Base-by-base conservation (phyloP, 2,797 vertebrate genomes). In the Pyrocephalus nanus region DNA sequence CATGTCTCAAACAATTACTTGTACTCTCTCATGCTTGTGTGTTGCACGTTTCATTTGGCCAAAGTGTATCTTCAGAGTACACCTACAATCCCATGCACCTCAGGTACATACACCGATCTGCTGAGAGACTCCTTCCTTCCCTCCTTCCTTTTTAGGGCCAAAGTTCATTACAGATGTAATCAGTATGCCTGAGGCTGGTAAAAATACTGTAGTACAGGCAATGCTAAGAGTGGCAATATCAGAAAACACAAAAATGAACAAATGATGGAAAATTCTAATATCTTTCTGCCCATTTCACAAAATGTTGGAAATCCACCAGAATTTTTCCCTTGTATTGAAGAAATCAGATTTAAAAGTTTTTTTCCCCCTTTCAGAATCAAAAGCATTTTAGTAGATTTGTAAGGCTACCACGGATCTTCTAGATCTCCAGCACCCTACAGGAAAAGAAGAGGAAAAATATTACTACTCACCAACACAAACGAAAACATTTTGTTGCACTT, bases 391-490 rank as follows among this genome's bases (percentile, higher is more conserved):
- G 98, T 92, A 98, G 98, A 97, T 98, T 98, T 98, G 98, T 98
- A 98, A 98, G 98, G 98, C 99, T 99, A 99, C 99, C 99, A 99
- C 97, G 98, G 98, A 98, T 98, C 99, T 98, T 99, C 99, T 98
- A 99, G 98, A 97, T 99, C 99, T 92, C 98, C 98, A 98, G 98
- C 98, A 95, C 97, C 99, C 99, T 99, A 98, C 96, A 98, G 98
- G 94, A 97, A 98, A 97, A 98, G 96, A 98, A 97, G 97, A 97
- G 98, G 97, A 95, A 97, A 97, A 98, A 92, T 82, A 97, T 98
- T 98, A 97, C 96, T 98, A 97, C 96, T 97, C 92, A 96, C 97
- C 95, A 94, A 95, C 2, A 94, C 65, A 95, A 92, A 94, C 7
- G 36, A 88, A 88, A 91, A 87, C 94, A 96, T 94, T 95, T 72